A percentile compares a stretch with the other conserved stretches of the same genome.
phyloP scores from a whole-genome alignment of 2,797 vertebrate species.

The Lacerta viridis region DNA sequence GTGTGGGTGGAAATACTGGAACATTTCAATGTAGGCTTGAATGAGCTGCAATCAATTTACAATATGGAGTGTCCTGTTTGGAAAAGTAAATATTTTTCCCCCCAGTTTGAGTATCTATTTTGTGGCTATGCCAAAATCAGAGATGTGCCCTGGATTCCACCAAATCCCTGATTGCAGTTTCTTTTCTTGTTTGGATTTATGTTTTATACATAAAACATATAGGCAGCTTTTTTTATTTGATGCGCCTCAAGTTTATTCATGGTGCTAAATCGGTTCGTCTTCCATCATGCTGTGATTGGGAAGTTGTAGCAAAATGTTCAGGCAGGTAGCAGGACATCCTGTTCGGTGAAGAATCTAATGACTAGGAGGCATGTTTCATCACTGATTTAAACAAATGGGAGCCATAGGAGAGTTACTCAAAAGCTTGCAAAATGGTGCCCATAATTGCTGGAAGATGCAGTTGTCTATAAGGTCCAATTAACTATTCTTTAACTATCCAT shows the following conservation, averaged over 20 bases:
- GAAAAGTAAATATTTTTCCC: background rate
- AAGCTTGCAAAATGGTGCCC: background rate
- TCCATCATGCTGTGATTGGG: background rate
- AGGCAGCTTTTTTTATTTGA: background rate
- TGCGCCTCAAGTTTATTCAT: background rate
- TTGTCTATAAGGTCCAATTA: background rate
- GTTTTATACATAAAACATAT: background rate
- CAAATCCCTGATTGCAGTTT: background rate
- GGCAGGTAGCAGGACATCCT: background rate
- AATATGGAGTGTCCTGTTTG: background rate
- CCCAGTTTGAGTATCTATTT: background rate
- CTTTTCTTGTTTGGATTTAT: conserved; percentile 3
- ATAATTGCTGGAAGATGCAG: background rate
- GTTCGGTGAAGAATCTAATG: background rate
- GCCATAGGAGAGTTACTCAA: background rate
- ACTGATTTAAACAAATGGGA: background rate
- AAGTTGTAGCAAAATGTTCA: background rate
- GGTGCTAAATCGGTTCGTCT: background rate
- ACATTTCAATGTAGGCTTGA: conserved; percentile 4
- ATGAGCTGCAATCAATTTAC: background rate
- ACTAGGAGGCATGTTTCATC: background rate
- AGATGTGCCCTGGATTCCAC: background rate
- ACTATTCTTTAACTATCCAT: background rate
- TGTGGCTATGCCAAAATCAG: background rate
- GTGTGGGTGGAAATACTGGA: conserved; percentile 4